Base-by-base conservation (phyloP, 2,888 invertebrate genomes). In the Meganola albula region DNA sequence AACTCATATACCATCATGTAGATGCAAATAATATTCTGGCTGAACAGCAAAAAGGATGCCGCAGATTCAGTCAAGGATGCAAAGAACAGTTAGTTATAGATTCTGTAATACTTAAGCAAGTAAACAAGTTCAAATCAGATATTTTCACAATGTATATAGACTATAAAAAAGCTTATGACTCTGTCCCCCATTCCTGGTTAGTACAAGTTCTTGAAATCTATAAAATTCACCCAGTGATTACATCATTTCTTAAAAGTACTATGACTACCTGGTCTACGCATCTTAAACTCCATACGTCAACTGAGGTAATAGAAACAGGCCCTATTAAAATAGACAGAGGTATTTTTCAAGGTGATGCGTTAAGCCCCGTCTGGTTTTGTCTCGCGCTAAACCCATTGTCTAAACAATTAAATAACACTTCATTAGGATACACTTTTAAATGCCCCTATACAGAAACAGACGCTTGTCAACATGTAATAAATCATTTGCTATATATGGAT, bases 331-430 rank as follows among this genome's bases (percentile, higher is more conserved):
- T 45, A 3, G 20, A 23, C 3, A 34, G 27, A 26, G 41, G 36
- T 1, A 42, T 42, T 3, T 46, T 34, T 5, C 40, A 46, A 9
- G 43, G 38, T 5, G 38, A 43, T 13, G 27, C 45, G 3, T 22
- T 42, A 1, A 40, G 42, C 18, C 40, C 42, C 1, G 6, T 45
- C 2, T 44, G 41, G 41, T 45, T 41, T 5, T 39, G 41, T 11
- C 31, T 45, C 1, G 34, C 46, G 6, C 10, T 43, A 1, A 40
- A 43, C 7, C 34, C 43, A 3, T 16, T 43, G 2, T 43, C 34
- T 5, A 31, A 35, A 3, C 24, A 23, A 10, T 9, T 27, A 26
- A 33, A 37, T 10, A 3, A 26, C n/a, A 13, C 13, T 4, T 7
- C 20, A 4, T 3, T 16, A 27, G 30, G 34, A 30, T 18, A 24